Evolutionary conservation across 1,140 invertebrate genomes (phyloP).

Genomic region (Aphaenogaster ashmeadi): DNA sequence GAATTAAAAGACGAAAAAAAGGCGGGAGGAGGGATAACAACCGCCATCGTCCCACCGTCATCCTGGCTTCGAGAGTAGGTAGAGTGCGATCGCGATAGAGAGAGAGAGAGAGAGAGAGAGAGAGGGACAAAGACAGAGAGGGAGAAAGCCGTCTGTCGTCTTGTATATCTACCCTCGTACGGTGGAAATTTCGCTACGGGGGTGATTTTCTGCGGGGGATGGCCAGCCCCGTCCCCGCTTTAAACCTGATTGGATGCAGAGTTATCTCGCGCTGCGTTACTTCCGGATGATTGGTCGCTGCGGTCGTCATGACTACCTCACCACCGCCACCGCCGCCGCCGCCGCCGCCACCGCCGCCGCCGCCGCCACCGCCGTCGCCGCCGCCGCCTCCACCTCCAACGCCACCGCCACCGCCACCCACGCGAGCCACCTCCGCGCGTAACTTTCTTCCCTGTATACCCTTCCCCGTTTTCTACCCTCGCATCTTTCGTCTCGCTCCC

Average conservation of each 20-base stretch:
- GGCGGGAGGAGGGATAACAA: constrained; percentile 55
- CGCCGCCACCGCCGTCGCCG: constrained; percentile 60
- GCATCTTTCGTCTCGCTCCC: constrained; percentile 47
- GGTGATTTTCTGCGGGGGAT: constrained; percentile 80
- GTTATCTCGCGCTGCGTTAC: constrained; percentile 87
- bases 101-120: constrained; percentile 3
- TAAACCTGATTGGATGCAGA: constrained; percentile 88
- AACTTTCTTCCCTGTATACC: constrained; percentile 44
- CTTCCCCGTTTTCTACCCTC: constrained; percentile 18
- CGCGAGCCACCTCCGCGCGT: constrained; percentile 42
- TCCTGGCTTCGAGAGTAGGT: constrained; percentile 46
- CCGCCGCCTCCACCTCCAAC: not conserved
- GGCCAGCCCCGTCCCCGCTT: constrained; percentile 81
- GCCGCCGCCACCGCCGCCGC: constrained; percentile 59
- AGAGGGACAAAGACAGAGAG: constrained; percentile 47
- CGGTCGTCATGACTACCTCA: constrained; percentile 87
- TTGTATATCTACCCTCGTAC: constrained; percentile 80
- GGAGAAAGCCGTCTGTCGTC: constrained; percentile 75
- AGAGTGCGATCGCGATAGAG: constrained; percentile 13
- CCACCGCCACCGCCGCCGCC: constrained; percentile 81
- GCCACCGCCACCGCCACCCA: constrained; percentile 40
- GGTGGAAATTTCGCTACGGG: constrained; percentile 78
- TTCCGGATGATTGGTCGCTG: constrained; percentile 88
- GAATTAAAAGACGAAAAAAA: constrained; percentile 73
- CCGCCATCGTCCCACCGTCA: constrained; percentile 56